Evolutionary conservation across 2,888 invertebrate species (phyloP), one percentile per base, ranked within the genome.

Genomic region (Erebia palarica): DNA sequence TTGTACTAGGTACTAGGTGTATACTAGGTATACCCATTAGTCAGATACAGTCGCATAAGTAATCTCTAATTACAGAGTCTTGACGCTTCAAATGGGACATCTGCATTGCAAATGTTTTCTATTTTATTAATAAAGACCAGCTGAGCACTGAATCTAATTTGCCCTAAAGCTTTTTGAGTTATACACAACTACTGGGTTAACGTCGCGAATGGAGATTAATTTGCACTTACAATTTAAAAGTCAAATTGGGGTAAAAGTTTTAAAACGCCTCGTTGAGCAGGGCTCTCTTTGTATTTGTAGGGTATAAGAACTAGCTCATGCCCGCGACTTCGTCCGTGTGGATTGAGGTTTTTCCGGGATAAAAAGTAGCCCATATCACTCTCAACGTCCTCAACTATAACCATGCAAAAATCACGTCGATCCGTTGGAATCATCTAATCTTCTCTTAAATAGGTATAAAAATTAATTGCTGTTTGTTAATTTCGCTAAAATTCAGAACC

Each of bases 91-190:
- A 79, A 77, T 76, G 75, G 78, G 89, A 90, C 84, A 90, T 91
- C 84, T 88, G 86, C 87, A 87, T 86, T 89, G 89, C 90, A 86
- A 90, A 91, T 89, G 83, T 82, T 82, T 81, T 81, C 85, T 84
- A 87, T 89, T 89, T 89, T 86, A 88, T 86, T 86, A 89, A 86
- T 85, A 87, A 86, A 85, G 81, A 88, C 85, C 90, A 88, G 84
- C 86, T 80, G 80, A 81, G 78, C 68, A 81, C 83, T 82, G 84
- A 84, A 84, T 86, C 86, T 82, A 83, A 86, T 86, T 82, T 78
- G 74, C 81, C 42, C 16, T 60, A 61, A 61, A 51, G 68, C 51
- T 53, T 68, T 60, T 60, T 68, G 60, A 68, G 42, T 60, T 68
- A 68, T 68, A 60, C 67, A 60, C 67, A 68, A 68, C 59, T 68